These are phyloP conservation scores for Labeo calbasu DNA, from an alignment of 2,797 vertebrate species.

Conservation along the genomic window DNA sequence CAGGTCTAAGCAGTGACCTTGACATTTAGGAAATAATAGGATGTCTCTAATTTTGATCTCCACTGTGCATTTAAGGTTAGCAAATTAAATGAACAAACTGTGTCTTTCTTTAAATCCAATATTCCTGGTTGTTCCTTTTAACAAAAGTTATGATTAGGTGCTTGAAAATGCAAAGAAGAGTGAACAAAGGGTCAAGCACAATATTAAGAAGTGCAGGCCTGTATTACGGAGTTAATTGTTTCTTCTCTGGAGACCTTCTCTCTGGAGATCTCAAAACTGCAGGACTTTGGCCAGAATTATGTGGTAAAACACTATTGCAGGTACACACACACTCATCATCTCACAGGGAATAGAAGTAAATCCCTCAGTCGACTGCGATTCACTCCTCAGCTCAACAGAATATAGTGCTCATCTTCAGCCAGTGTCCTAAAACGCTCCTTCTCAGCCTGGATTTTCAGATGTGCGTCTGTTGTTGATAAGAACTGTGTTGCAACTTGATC, in stretches of 20 bases:
- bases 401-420: slow-evolving; percentile 32
- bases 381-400: slow-evolving; percentile 19
- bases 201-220: not conserved
- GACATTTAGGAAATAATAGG: too few species aligned
- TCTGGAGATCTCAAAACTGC: slow-evolving; percentile 21
- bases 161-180: slow-evolving; percentile 3
- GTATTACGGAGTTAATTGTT: not conserved
- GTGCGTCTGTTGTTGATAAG: slow-evolving; percentile 36
- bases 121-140: not conserved
- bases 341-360: slow-evolving; percentile 32
- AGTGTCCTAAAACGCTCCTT: slow-evolving; percentile 27
- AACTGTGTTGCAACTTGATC: slow-evolving; percentile 35
- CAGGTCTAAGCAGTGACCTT: too few species aligned
- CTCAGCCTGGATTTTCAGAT: slow-evolving; percentile 52
- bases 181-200: not conserved
- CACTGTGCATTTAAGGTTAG: not conserved
- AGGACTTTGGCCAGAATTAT: slow-evolving; percentile 14
- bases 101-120: not conserved
- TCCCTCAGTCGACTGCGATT: slow-evolving; percentile 38
- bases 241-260: slow-evolving; percentile 4
- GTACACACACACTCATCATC: slow-evolving; percentile 23
- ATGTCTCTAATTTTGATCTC: too few species aligned
- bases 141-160: not conserved
- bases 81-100: not conserved
- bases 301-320: slow-evolving; percentile 24